Evolutionary conservation across 2,797 vertebrate species (phyloP).

Genomic region (Enteromius thamalakanensis): DNA sequence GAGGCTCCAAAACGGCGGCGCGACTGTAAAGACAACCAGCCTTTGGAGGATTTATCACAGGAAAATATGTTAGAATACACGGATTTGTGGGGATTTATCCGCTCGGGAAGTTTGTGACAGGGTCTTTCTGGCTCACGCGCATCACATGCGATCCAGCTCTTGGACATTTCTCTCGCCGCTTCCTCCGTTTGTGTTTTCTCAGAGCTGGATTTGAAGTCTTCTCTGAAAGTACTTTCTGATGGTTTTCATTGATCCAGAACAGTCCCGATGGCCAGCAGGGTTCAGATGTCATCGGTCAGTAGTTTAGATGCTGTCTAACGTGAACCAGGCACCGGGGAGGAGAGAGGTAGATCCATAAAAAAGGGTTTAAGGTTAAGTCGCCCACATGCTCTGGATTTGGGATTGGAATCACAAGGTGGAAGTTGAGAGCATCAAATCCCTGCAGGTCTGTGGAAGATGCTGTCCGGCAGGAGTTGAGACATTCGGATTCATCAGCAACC

Average conservation of each 20-base stretch:
- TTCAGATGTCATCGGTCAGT: not conserved
- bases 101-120: conserved; percentile 36
- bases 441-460: conserved; percentile 90
- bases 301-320: conserved; percentile 41
- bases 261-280: not conserved
- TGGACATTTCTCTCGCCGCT: not conserved
- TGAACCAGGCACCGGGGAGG: conserved; percentile 77
- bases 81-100: conserved; percentile 78
- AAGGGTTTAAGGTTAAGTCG: conserved; percentile 80
- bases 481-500: conserved; percentile 81
- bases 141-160: not conserved
- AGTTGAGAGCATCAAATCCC: conserved; percentile 84
- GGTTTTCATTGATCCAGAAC: not conserved
- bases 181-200: not conserved
- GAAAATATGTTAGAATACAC: conserved; percentile 72
- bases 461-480: conserved; percentile 83
- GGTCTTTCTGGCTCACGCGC: not conserved
- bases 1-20: conserved; percentile 22
- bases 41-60: conserved; percentile 49
- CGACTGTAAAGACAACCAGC: conserved; percentile 42
- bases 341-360: conserved; percentile 75
- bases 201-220: not conserved
- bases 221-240: conserved; percentile 3
- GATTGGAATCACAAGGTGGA: conserved; percentile 89
- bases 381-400: conserved; percentile 97